phyloP scores from a whole-genome alignment of 1,140 invertebrate species.

The Drosophila subpulchrella region DNA sequence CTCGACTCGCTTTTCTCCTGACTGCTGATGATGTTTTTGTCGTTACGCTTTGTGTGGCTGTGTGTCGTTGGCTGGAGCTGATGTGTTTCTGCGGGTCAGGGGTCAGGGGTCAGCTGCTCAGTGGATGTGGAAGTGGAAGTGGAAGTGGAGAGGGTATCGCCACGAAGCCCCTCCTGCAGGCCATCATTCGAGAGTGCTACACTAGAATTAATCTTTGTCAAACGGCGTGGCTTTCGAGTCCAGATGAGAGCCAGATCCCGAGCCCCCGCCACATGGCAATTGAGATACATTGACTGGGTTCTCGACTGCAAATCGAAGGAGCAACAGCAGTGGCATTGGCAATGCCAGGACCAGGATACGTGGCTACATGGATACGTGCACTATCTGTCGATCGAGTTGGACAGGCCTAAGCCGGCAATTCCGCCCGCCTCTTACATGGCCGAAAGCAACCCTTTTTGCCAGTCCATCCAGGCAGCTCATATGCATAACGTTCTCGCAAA shows the following conservation, averaged over 20 bases:
- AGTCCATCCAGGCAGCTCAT: constrained; percentile 21
- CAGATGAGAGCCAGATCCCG: not conserved
- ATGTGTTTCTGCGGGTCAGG: constrained; percentile 38
- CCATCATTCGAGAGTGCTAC: constrained; percentile 47
- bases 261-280: constrained; percentile 22
- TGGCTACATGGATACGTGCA: constrained; percentile 20
- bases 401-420: constrained; percentile 36
- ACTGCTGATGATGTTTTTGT: constrained; percentile 49
- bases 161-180: constrained; percentile 9
- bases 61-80: constrained; percentile 21
- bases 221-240: constrained; percentile 39
- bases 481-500: constrained; percentile 50
- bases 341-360: constrained; percentile 9
- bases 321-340: constrained; percentile 6
- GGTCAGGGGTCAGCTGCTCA: constrained; percentile 28
- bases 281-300: constrained; percentile 42
- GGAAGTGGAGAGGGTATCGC: constrained; percentile 26
- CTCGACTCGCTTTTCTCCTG: constrained; percentile 34
- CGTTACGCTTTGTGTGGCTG: constrained; percentile 44
- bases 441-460: not conserved
- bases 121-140: not conserved
- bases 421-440: constrained; percentile 9
- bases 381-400: constrained; percentile 42
- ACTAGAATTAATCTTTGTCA: constrained; percentile 51
- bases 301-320: constrained; percentile 24